Evolutionary conservation across 2,888 invertebrate genomes (phyloP), one percentile per base, ranked within the genome.

Genomic region (Cosmia trapezina): DNA sequence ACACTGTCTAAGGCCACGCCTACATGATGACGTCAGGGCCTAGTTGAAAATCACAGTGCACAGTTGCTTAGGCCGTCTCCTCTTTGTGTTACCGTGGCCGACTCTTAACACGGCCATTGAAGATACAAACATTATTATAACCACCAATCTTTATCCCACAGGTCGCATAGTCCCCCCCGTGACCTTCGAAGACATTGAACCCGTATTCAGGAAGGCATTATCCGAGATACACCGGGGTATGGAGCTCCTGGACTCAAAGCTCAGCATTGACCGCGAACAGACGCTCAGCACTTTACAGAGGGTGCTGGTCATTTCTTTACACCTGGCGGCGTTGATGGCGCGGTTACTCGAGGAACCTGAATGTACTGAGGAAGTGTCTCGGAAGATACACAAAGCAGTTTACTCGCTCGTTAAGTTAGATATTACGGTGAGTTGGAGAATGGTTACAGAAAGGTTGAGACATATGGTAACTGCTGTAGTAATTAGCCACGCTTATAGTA

Each of bases 131-230:
- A 28, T 45, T 22, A 43, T 53, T 51, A 14, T 53, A 72, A 59
- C 45, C 19, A 47, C 2, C 12, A 17, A 33, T 72, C 4, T 53
- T 0, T 66, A 0, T 81, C 83, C 33, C 0, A 4, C 92, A 95
- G 96, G 98, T 61, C 97, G 98, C 71, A 97, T 97, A 79, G 98
- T 98, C 76, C 98, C 98, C 59, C 97, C 98, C 0, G 98, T 99
- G 41, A 97, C 98, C 67, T 98, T 98, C 89, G 96, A 97, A 70
- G 99, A 99, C 93, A 97, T 99, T 86, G 97, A 98, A 86, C 97
- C 97, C 85, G 98, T 99, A 68, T 98, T 99, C 91, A 96, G 96
- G 81, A 98, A 98, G 93, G 98, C 98, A 54, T 97, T 99, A n/a
- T 94, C 96, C 53, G 98, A 98, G 91, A 97, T 98, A 67, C 97